phyloP scores from a whole-genome alignment of 2,113 vertebrate species.

The Abramis brama region DNA sequence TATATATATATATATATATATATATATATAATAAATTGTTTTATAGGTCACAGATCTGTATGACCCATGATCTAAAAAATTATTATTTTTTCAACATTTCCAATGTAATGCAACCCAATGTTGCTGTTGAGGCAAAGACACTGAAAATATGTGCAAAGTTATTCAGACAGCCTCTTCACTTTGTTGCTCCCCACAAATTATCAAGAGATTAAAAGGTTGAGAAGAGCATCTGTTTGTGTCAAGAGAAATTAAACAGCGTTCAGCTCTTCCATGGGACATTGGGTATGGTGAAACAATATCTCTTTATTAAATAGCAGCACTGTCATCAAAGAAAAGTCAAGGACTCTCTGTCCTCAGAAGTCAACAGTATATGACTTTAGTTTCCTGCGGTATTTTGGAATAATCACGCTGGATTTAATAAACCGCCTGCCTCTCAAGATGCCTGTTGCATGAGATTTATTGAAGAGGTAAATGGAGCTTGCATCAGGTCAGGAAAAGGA shows the following conservation, averaged over 20 bases:
- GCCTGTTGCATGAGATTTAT: slow-evolving; percentile 26
- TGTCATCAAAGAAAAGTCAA: not conserved
- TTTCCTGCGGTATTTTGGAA: not conserved
- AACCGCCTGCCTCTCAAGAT: not conserved
- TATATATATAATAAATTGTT: too few relatives aligned
- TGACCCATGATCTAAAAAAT: not conserved
- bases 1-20: too few relatives aligned
- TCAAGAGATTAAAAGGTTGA: slow-evolving; percentile 57
- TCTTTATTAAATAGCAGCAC: slow-evolving; percentile 9
- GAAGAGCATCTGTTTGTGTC: slow-evolving; percentile 51
- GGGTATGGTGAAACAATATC: not conserved
- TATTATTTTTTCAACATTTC: not conserved
- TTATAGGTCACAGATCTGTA: not conserved
- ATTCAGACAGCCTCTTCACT: slow-evolving; percentile 20
- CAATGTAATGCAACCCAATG: not conserved
- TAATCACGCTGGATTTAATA: slow-evolving; percentile 10
- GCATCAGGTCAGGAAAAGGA: slow-evolving; percentile 4
- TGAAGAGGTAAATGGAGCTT: slow-evolving; percentile 16
- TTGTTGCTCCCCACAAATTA: slow-evolving; percentile 46
- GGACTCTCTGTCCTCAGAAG: slow-evolving; percentile 4
- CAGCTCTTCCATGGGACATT: slow-evolving; percentile 31
- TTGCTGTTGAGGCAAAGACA: not conserved
- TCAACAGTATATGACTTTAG: slow-evolving; percentile 1
- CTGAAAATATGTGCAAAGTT: not conserved
- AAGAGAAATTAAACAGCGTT: slow-evolving; percentile 44